phyloP scores from a whole-genome alignment of 2,888 invertebrate genomes.

The Hypena proboscidalis region DNA sequence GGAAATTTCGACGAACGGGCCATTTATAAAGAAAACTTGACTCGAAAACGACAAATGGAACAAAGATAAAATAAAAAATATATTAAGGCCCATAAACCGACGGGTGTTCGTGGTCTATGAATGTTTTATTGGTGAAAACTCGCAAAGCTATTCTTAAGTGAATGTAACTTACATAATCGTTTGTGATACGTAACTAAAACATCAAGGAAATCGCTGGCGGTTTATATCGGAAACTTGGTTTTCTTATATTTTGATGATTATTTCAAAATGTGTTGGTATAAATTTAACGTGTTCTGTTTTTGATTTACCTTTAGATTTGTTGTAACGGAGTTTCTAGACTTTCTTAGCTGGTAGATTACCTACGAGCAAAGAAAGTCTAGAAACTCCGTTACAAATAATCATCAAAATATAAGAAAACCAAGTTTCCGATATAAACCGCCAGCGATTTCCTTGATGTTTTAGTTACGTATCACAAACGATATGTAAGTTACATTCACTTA shows the following conservation, averaged over 20 bases:
- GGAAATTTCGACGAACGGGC: constrained; percentile 24
- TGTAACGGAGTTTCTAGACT: too few relatives aligned
- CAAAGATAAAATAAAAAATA: constrained; percentile 61
- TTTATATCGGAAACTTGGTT: too few relatives aligned
- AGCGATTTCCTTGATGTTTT: constrained; percentile 12
- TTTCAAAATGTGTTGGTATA: too few relatives aligned
- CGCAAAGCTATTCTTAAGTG: constrained; percentile 45
- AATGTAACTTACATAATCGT: constrained; percentile 31
- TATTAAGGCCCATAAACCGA: constrained; percentile 55
- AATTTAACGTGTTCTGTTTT: too few relatives aligned
- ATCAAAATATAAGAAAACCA: too few relatives aligned
- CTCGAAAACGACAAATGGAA: constrained; percentile 55
- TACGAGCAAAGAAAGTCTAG: too few relatives aligned
- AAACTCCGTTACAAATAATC: too few relatives aligned
- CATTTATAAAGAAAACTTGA: constrained; percentile 51
- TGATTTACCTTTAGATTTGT: too few relatives aligned
- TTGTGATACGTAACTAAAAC: constrained; percentile 18
- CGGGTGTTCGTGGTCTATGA: constrained; percentile 51
- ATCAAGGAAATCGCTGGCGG: constrained; percentile 10
- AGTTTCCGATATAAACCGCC: too few relatives aligned
- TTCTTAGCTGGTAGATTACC: too few relatives aligned
- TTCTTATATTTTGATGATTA: too few relatives aligned
- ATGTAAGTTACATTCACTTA: constrained; percentile 34
- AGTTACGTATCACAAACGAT: constrained; percentile 19
- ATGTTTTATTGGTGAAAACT: constrained; percentile 54